Evolutionary conservation across 1,140 invertebrate genomes (phyloP).

Genomic region (Zophobas atratus): DNA sequence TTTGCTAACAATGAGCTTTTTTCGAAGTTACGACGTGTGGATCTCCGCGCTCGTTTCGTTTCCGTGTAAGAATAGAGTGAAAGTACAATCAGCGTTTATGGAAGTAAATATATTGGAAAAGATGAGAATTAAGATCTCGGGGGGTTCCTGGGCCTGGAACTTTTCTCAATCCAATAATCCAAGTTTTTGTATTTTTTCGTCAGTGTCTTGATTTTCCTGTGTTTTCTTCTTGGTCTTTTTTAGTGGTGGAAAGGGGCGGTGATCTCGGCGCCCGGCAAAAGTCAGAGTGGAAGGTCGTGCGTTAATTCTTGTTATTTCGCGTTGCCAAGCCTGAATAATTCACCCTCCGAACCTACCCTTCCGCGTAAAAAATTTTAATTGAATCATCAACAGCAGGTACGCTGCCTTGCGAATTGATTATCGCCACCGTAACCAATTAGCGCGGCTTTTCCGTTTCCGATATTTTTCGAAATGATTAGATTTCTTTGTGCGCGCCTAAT

Average conservation of each 20-base stretch:
- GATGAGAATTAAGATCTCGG: no score
- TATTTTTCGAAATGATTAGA: constrained; percentile 41
- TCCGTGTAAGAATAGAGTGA: no score
- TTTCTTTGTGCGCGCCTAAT: constrained; percentile 34
- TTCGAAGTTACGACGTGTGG: no score
- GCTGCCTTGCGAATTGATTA: background rate
- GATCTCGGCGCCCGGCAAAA: background rate
- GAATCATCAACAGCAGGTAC: constrained; percentile 53
- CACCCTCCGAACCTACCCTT: constrained; percentile 2
- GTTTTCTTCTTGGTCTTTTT: no score
- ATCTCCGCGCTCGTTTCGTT: no score
- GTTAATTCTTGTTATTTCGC: constrained; percentile 40
- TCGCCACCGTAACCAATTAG: background rate
- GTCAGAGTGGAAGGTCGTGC: constrained; percentile 37
- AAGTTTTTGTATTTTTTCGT: no score
- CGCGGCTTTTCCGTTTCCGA: constrained; percentile 17
- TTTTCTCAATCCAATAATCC: no score
- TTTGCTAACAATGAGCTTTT: no score
- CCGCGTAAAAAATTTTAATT: constrained; percentile 33
- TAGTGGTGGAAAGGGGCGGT: background rate
- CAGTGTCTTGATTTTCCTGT: no score
- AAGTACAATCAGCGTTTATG: no score
- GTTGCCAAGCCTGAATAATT: constrained; percentile 43
- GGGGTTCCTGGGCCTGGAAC: no score
- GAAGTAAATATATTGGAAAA: no score